A percentile compares a stretch with the other conserved stretches of the same genome.
Evolutionary conservation across 2,113 vertebrate species (phyloP).

Genomic region (Circaetus gallicus): DNA sequence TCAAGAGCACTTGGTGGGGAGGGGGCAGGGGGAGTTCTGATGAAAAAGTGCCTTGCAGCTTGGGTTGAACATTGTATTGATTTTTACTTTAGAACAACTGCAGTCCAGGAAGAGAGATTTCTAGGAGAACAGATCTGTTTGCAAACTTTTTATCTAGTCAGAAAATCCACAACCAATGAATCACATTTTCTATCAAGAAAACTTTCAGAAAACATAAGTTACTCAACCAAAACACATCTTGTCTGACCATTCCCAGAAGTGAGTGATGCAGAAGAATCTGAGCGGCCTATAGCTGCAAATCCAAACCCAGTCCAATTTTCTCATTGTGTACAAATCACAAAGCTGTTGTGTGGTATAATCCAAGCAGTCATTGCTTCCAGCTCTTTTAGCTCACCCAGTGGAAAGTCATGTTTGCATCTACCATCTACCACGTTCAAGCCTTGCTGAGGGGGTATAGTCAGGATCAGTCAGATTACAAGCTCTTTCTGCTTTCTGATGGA

Average conservation of each 20-base stretch:
- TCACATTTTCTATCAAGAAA: neutral
- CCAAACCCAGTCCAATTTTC: neutral
- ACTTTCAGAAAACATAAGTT: neutral
- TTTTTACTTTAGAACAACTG: neutral
- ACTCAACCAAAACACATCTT: slow-evolving; percentile 11
- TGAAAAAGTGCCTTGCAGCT: neutral
- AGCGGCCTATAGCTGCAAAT: neutral
- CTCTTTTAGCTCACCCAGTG: neutral
- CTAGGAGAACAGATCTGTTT: neutral
- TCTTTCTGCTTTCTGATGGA: neutral
- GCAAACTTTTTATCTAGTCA: neutral
- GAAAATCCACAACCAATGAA: neutral
- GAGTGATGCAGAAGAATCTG: slow-evolving; percentile 2
- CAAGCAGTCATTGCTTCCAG: neutral
- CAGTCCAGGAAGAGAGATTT: neutral
- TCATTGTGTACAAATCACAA: neutral
- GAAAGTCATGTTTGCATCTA: neutral
- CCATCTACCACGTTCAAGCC: neutral
- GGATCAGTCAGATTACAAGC: neutral
- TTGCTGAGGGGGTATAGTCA: neutral
- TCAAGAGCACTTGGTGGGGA: neutral
- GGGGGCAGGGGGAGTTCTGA: neutral
- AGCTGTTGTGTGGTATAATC: neutral
- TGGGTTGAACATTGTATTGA: neutral
- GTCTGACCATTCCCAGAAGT: neutral